Conservation (phyloP, 2,888 invertebrate species). For the Megastigmus dorsalis region DNA sequence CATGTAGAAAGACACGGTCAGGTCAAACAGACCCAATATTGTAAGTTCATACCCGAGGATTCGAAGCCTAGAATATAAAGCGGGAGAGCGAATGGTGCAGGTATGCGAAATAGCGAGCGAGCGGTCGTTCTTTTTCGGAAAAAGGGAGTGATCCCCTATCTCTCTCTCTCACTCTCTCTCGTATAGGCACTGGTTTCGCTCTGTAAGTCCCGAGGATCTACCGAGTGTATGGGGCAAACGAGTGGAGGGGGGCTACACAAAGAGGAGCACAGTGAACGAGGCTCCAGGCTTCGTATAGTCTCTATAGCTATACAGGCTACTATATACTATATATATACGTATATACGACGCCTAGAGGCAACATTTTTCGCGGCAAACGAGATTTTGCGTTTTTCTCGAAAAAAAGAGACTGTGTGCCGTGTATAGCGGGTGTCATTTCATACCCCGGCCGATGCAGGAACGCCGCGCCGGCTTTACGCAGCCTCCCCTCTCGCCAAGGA, state of each 20-base stretch:
- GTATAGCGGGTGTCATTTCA: conserved; percentile 18
- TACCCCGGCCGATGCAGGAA: neutral
- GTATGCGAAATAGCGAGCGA: neutral
- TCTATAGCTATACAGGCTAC: too few species aligned
- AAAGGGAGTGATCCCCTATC: conserved; percentile 31
- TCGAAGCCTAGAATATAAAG: neutral
- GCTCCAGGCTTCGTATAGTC: too few species aligned
- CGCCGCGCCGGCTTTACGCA: too few species aligned
- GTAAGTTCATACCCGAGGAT: neutral
- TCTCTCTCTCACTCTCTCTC: neutral
- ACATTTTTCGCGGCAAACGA: conserved; percentile 26
- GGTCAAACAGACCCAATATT: too few species aligned
- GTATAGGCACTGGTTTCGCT: too few species aligned
- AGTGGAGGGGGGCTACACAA: conserved; percentile 3
- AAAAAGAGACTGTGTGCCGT: neutral
- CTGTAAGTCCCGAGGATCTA: neutral
- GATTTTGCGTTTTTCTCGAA: conserved; percentile 14
- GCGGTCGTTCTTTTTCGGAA: conserved; percentile 23
- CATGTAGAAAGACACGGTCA: neutral
- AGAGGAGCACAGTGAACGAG: conserved; percentile 23
- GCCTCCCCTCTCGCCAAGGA: neutral
- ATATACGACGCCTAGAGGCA: neutral
- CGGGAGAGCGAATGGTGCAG: too few species aligned
- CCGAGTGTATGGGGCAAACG: neutral
- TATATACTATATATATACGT: neutral